Evolutionary conservation across 2,888 invertebrate genomes (phyloP), one percentile per base, ranked within the genome.

Genomic region (Ichneumoninae sp.): DNA sequence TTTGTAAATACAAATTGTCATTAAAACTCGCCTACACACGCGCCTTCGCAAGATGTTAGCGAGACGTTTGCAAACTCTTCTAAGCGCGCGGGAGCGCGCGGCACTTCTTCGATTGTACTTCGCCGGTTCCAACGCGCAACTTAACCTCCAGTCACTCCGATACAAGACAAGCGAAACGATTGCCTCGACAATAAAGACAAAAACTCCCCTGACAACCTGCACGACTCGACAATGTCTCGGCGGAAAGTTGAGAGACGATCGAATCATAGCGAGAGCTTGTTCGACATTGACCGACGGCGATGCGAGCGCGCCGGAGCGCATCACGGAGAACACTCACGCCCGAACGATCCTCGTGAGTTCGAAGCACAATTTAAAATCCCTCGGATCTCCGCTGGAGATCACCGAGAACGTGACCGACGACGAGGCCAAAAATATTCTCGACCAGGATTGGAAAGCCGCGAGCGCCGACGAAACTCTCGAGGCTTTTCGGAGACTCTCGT

Each of bases 301-400:
- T 30, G 6, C 19, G 4, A 44, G 10, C 10, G 57, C 3, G 0
- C 85, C 87, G 73, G 85, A n/a, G 94, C 93, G n/a, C 0, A 3
- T 26, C 0, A 69, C 85, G 19, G 95, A 95, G 91, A 95, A 94
- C 87, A 89, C 84, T 83, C 93, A 93, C 88, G 95, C 95, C 0
- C 94, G 94, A 81, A 88, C 84, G 81, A 88, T 95, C 73, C 92
- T 95, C 92, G 89, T 92, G 6, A 85, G n/a, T 33, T 85, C 78
- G 5, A n/a, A 73, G 6, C 47, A 66, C 75, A 69, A 81, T 54
- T 33, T 60, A 1, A 81, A 85, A 44, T 83, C 83, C 6, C 52
- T 87, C 3, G 73, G 54, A 7, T 33, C 50, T 3, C 63, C 65
- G 7, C 47, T 85, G 3, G 47, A 73, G 30, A 33, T 60, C 1